Base-by-base conservation (phyloP, 1,140 invertebrate species). In the Pachyrhynchus sulphureomaculatus region DNA sequence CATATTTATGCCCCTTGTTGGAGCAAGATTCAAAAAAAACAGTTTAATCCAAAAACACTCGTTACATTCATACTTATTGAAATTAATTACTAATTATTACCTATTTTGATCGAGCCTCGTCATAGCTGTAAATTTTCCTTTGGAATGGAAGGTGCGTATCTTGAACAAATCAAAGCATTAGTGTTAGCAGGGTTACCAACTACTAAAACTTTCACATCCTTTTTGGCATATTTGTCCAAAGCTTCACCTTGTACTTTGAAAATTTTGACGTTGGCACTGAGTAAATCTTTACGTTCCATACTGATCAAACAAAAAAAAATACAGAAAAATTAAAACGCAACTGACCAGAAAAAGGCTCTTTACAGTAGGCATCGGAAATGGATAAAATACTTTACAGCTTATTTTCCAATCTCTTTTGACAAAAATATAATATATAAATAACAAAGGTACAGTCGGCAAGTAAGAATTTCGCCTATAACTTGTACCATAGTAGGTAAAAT, bases 181-280 rank as follows among this genome's bases (percentile, higher is more conserved):
- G 98, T 99, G 75, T 99, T 99, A 0, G 98, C 98, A 44, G 98
- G 98, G 79, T 99, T 99, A 32, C 98, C 98, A 72, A 99, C 97
- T 37, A 99, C 96, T 15, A 99, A 79, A 13, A 96, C 91, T 80
- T 98, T 98, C 13, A 98, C 93, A 74, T 89, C 89, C 73, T 99
- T 98, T 66, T 92, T 93, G 1, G 97, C 94, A 77, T 87, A 86
- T 77, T 95, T 88, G 65, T 99, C 91, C 0, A 99, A 76, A 10
- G 97, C 95, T 73, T 94, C 84, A 12, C 97, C 98, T 81, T 92
- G 90, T 32, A 87, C 89, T 80, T 98, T 98, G 78, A 99, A 99
- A 70, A 99, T 99, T 76, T 95, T 95, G 4, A 98, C 96, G 82
- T 99, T 99, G 6, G 96, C 96, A 33, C 93, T 90, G 0, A 92